Evolutionary conservation across 2,113 vertebrate species (phyloP).

Genomic region (Oreotrochilus melanogaster): DNA sequence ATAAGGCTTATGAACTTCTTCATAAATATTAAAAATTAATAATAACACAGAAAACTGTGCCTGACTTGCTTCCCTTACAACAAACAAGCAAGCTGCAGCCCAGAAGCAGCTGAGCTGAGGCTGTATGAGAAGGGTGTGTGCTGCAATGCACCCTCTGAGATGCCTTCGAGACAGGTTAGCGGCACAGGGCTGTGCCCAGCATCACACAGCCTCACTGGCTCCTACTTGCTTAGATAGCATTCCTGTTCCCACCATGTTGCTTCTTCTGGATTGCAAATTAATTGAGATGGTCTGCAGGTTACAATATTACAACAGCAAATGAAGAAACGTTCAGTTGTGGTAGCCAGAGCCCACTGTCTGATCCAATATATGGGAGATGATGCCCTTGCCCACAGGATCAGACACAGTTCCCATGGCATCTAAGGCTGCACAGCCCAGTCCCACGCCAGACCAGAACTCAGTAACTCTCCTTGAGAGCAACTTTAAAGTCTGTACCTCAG

Average conservation of each 20-base stretch:
- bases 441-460: background rate
- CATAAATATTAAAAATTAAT: background rate
- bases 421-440: background rate
- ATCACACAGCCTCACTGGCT: fast-evolving
- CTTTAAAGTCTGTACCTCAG: background rate
- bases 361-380: background rate
- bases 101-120: background rate
- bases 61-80: background rate
- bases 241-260: background rate
- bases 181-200: background rate
- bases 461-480: background rate
- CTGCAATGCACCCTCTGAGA: background rate
- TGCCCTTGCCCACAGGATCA: background rate
- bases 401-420: background rate
- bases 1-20: background rate
- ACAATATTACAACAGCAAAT: background rate
- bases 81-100: background rate
- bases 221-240: background rate
- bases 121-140: background rate
- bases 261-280: background rate
- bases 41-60: background rate
- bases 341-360: background rate
- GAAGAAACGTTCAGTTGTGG: background rate
- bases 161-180: background rate
- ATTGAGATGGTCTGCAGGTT: background rate